Conservation (phyloP, 2,113 vertebrate genomes). For the Pheucticus melanocephalus region DNA sequence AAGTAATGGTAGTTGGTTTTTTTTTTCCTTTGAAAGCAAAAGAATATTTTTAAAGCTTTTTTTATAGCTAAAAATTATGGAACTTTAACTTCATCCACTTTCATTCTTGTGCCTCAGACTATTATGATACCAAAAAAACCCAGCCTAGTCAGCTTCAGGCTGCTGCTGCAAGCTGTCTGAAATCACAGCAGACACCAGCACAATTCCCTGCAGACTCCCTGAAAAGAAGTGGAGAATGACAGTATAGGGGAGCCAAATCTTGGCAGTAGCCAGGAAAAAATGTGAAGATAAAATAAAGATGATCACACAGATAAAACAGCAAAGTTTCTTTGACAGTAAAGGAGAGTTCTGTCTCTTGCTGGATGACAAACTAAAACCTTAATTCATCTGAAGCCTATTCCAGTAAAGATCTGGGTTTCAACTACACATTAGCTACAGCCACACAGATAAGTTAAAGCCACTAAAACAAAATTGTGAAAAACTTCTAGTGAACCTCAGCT, state of each 20-base stretch:
- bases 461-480: neutral
- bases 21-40: neutral
- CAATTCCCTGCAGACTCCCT: neutral
- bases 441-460: neutral
- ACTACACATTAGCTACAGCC: neutral
- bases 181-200: neutral
- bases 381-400: neutral
- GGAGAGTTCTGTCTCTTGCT: neutral
- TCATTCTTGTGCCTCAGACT: neutral
- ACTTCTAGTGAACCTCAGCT: slow-evolving; percentile 14
- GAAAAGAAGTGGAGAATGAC: neutral
- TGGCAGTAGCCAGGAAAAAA: neutral
- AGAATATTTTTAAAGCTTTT: neutral
- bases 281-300: neutral
- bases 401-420: neutral
- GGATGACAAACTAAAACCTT: neutral
- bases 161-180: neutral
- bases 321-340: neutral
- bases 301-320: neutral
- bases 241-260: neutral
- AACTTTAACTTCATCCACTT: neutral
- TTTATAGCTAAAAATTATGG: neutral
- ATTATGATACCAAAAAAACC: neutral
- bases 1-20: neutral
- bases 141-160: neutral